These are phyloP conservation scores for Propithecus perrieri DNA, from an alignment of 2,797 vertebrate genomes.

Conservation along the genomic window DNA sequence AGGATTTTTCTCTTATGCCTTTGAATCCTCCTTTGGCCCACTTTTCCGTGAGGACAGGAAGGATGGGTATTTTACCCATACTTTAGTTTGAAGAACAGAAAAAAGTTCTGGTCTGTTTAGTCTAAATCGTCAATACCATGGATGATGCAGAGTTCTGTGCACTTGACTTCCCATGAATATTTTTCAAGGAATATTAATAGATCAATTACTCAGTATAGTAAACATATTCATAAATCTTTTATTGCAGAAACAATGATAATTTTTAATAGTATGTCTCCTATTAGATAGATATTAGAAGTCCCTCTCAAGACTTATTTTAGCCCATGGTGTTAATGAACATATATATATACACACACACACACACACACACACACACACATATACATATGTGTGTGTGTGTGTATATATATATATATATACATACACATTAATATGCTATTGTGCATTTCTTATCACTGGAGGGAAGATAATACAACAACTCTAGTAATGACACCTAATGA, in stretches of 20 bases:
- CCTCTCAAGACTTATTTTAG: not conserved
- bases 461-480: not conserved
- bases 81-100: not conserved
- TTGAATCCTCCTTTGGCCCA: not conserved
- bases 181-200: not conserved
- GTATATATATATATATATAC: too few species aligned
- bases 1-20: not conserved
- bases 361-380: not conserved
- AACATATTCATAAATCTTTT: not conserved
- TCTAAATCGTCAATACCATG: not conserved
- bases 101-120: not conserved
- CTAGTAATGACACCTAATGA: not conserved
- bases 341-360: not conserved
- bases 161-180: not conserved
- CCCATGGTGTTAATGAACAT: not conserved
- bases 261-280: not conserved
- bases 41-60: not conserved
- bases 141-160: not conserved
- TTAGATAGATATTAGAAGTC: not conserved
- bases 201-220: not conserved
- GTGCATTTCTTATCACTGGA: not conserved
- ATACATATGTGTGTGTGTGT: not conserved
- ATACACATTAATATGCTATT: not conserved
- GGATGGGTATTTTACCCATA: not conserved
- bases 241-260: not conserved